Conservation (phyloP, 2,113 vertebrate genomes). For the Salvelinus sp. region DNA sequence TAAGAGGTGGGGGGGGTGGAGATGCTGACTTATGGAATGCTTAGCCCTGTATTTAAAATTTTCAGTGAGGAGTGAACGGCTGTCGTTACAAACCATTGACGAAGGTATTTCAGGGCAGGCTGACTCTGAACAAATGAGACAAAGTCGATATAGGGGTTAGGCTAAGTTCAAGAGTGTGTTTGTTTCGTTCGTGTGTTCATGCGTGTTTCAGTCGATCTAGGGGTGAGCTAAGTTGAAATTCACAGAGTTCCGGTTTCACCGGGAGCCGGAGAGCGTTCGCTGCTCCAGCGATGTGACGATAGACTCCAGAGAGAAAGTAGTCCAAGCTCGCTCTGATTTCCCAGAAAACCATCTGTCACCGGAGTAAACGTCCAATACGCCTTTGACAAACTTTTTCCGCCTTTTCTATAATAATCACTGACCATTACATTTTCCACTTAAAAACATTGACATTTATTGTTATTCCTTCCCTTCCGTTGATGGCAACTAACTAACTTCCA, state of each 20-base stretch:
- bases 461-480: not conserved
- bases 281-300: not conserved
- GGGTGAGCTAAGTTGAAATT: conserved; percentile 21
- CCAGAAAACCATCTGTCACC: not conserved
- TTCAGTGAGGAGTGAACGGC: conserved; percentile 10
- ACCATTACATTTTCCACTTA: too few species aligned
- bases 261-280: not conserved
- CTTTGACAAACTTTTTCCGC: too few species aligned
- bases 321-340: not conserved
- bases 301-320: conserved; percentile 12
- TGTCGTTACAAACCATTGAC: conserved; percentile 4
- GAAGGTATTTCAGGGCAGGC: conserved; percentile 30
- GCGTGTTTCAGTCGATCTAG: not conserved
- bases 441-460: too few species aligned
- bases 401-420: not conserved
- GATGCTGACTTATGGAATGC: not conserved
- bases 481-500: not conserved
- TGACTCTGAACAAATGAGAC: conserved; percentile 31
- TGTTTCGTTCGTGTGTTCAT: too few species aligned
- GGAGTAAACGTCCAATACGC: too few species aligned
- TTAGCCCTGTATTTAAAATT: not conserved
- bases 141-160: conserved; percentile 1
- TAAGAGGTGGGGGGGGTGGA: not conserved
- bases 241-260: conserved; percentile 28
- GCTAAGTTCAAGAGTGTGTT: not conserved